These are phyloP conservation scores for Toxotes lorentzi DNA, from an alignment of 2,797 vertebrate genomes.

Conservation along the genomic window DNA sequence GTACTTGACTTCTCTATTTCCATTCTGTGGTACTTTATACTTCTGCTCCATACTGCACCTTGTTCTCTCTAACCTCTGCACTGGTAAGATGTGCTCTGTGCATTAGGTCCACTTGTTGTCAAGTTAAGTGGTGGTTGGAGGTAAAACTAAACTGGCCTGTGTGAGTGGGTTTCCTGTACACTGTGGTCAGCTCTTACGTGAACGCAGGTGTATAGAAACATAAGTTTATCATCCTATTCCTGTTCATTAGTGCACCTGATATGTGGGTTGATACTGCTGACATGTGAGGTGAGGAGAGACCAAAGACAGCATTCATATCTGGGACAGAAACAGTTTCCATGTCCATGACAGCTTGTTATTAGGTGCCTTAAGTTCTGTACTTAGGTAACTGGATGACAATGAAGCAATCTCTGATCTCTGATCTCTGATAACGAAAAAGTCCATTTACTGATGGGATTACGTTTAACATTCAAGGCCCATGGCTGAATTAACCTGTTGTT, in stretches of 20 bases:
- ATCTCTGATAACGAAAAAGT: too few relatives aligned
- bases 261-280: neutral
- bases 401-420: too few relatives aligned
- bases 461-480: too few relatives aligned
- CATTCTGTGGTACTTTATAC: neutral
- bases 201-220: neutral
- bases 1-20: too few relatives aligned
- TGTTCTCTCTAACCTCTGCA: neutral
- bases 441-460: too few relatives aligned
- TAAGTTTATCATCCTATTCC: slow-evolving; percentile 7
- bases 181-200: neutral
- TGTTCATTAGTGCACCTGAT: slow-evolving; percentile 2
- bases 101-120: neutral
- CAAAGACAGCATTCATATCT: neutral
- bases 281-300: neutral
- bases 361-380: too few relatives aligned
- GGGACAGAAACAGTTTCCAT: neutral
- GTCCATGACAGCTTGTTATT: too few relatives aligned
- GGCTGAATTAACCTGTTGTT: too few relatives aligned
- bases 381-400: too few relatives aligned
- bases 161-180: slow-evolving; percentile 4
- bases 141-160: neutral
- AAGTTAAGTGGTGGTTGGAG: neutral
- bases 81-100: neutral
- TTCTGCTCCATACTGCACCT: neutral